Evolutionary conservation across 2,797 vertebrate genomes (phyloP).

Genomic region (Nyctalus aviator): DNA sequence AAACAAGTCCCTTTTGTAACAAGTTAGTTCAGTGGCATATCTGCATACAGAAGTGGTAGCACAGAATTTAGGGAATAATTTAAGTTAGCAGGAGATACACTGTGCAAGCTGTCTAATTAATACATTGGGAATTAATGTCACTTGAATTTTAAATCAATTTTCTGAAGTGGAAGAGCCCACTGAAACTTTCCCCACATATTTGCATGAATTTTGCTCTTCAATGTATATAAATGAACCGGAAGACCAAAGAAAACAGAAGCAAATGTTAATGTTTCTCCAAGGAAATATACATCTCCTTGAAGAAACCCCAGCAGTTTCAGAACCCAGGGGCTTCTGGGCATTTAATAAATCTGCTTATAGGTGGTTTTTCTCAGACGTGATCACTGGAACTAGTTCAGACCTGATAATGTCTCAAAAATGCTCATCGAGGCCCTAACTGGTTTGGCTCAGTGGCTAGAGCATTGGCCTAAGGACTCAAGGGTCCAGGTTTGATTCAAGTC

Average conservation of each 20-base stretch:
- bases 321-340: background rate
- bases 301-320: constrained; percentile 54
- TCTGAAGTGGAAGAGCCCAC: constrained; percentile 56
- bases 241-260: constrained; percentile 55
- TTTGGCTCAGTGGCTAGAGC: too few relatives aligned
- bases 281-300: background rate
- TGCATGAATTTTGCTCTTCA: constrained; percentile 48
- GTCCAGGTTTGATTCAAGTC: too few relatives aligned
- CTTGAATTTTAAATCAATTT: constrained; percentile 74
- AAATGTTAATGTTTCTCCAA: constrained; percentile 27
- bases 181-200: constrained; percentile 25
- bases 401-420: constrained; percentile 26
- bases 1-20: constrained; percentile 45
- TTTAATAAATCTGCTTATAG: constrained; percentile 20
- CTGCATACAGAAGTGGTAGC: constrained; percentile 69
- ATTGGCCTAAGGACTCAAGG: too few relatives aligned
- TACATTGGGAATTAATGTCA: constrained; percentile 79
- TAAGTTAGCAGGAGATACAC: constrained; percentile 81
- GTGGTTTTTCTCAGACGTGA: constrained; percentile 30
- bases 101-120: constrained; percentile 82
- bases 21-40: constrained; percentile 69
- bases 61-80: constrained; percentile 75
- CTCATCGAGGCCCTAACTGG: background rate
- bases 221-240: constrained; percentile 40
- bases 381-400: background rate